Percentiles rank a stretch among this genome's conserved stretches.
These are phyloP conservation scores for Apamea epomidion DNA, from an alignment of 2,888 invertebrate species.

Conservation along the genomic window DNA sequence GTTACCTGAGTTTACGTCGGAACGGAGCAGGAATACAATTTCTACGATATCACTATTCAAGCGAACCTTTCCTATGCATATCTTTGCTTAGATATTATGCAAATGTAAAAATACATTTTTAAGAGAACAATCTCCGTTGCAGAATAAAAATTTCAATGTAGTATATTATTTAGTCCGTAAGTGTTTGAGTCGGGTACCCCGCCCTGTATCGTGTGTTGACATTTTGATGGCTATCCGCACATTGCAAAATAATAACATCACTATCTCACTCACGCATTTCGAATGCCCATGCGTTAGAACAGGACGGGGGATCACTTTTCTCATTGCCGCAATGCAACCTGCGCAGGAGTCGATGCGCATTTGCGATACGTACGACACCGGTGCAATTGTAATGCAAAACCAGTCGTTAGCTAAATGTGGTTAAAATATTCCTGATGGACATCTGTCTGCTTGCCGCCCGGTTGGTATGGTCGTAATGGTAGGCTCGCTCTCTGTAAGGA, in stretches of 20 bases:
- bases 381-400: constrained; percentile 71
- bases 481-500: constrained; percentile 32
- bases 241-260: constrained; percentile 71
- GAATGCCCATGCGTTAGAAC: constrained; percentile 15
- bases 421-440: constrained; percentile 75
- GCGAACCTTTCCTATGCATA: constrained; percentile 39
- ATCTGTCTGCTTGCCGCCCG: constrained; percentile 65
- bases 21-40: constrained; percentile 29
- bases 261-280: constrained; percentile 60
- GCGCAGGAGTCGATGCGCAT: constrained; percentile 72
- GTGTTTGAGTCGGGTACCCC: constrained; percentile 54
- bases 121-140: constrained; percentile 40
- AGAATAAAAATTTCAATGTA: constrained; percentile 11
- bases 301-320: constrained; percentile 60
- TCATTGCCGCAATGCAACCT: constrained; percentile 70
- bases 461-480: constrained; percentile 54
- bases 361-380: constrained; percentile 68
- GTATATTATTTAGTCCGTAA: constrained; percentile 46
- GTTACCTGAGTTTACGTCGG: constrained; percentile 22
- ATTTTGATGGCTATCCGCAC: constrained; percentile 74
- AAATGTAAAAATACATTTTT: constrained; percentile 55
- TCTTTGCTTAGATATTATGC: constrained; percentile 48
- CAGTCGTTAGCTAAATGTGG: constrained; percentile 72
- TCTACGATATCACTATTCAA: constrained; percentile 40
- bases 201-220: constrained; percentile 72